Evolutionary conservation across 2,888 invertebrate species (phyloP).

Genomic region (Atethmia centrago): DNA sequence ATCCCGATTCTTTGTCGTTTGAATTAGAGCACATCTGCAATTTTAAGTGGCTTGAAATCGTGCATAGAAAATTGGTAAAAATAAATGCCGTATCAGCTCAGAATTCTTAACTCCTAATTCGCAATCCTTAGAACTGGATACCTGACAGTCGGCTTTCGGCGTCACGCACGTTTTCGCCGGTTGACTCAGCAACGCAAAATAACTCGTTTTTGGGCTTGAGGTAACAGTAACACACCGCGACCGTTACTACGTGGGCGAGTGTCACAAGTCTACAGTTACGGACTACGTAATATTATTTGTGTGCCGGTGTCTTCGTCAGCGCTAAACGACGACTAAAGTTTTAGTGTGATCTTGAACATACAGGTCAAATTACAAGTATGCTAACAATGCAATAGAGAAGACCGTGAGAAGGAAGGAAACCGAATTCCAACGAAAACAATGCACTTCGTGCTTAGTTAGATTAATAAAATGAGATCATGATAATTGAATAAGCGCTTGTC

Average conservation of each 20-base stretch:
- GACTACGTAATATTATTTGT: slow-evolving; percentile 70
- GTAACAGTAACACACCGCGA: slow-evolving; percentile 83
- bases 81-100: slow-evolving; percentile 16
- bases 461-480: slow-evolving; percentile 42
- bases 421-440: slow-evolving; percentile 56
- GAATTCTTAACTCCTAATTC: slow-evolving; percentile 38
- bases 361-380: slow-evolving; percentile 73
- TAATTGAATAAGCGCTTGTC: slow-evolving; percentile 46
- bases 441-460: slow-evolving; percentile 46
- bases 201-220: slow-evolving; percentile 82
- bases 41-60: slow-evolving; percentile 32
- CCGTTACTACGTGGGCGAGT: slow-evolving; percentile 85
- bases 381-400: slow-evolving; percentile 70
- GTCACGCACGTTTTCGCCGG: slow-evolving; percentile 71
- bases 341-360: slow-evolving; percentile 72
- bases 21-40: slow-evolving; percentile 67
- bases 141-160: slow-evolving; percentile 68
- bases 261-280: slow-evolving; percentile 74
- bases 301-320: slow-evolving; percentile 54
- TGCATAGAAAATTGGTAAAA: slow-evolving; percentile 19
- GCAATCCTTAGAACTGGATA: slow-evolving; percentile 65
- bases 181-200: slow-evolving; percentile 83
- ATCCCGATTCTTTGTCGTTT: slow-evolving; percentile 71
- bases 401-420: slow-evolving; percentile 68
- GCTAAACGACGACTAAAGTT: slow-evolving; percentile 64